phyloP scores from a whole-genome alignment of 2,888 invertebrate species.

The Escarpia spicata region DNA sequence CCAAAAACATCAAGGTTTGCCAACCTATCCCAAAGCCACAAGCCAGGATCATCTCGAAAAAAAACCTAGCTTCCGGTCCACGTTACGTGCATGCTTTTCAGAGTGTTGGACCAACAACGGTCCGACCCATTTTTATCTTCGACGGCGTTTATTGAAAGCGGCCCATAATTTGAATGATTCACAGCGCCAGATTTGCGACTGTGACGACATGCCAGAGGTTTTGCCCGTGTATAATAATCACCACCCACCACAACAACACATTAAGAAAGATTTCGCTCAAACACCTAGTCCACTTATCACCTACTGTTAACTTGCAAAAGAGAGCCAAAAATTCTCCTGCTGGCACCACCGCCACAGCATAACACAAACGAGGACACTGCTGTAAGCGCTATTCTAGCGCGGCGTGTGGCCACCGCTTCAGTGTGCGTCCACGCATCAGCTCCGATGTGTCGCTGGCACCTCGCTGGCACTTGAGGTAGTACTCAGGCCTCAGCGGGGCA shows the following conservation, averaged over 20 bases:
- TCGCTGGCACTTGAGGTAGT: not conserved
- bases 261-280: not conserved
- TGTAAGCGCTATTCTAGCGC: not conserved
- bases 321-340: slow-evolving; percentile 7
- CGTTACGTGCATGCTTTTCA: not conserved
- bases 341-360: slow-evolving; percentile 16
- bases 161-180: slow-evolving; percentile 7
- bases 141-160: not conserved
- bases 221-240: slow-evolving; percentile 4
- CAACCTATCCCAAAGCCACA: slow-evolving; percentile 12
- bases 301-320: slow-evolving; percentile 16
- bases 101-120: not conserved
- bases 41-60: not conserved
- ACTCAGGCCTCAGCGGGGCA: slow-evolving; percentile 51
- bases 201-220: slow-evolving; percentile 7
- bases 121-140: not conserved
- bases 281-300: slow-evolving; percentile 16
- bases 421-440: not conserved
- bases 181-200: not conserved
- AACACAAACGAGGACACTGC: not conserved
- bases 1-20: not conserved
- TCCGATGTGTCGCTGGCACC: slow-evolving; percentile 2
- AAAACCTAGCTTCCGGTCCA: not conserved
- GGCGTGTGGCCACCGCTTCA: not conserved
- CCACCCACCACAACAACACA: slow-evolving; percentile 16